These are phyloP conservation scores for Procambarus clarkii DNA, from an alignment of 1,140 invertebrate species.

Conservation along the genomic window DNA sequence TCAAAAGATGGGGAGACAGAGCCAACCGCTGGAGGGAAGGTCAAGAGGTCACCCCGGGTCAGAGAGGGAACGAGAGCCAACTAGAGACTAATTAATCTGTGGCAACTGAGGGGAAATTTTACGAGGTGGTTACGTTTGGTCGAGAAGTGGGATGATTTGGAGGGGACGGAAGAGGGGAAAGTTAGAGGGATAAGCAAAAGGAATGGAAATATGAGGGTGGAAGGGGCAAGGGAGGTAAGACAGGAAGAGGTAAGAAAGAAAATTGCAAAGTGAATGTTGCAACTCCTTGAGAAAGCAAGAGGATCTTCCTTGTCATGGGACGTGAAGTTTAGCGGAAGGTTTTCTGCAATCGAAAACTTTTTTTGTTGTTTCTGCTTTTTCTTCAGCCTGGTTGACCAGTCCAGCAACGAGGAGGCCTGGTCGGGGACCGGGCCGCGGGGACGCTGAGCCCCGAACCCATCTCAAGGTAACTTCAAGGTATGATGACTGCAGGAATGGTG, in stretches of 20 bases:
- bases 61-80: slow-evolving; percentile 22
- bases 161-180: neutral
- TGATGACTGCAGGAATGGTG: too few species aligned
- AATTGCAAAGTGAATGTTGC: neutral
- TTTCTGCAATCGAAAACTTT: too few species aligned
- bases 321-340: too few species aligned
- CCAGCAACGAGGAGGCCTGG: too few species aligned
- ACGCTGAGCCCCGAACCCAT: too few species aligned
- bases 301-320: too few species aligned
- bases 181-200: neutral
- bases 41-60: neutral
- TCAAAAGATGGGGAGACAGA: too few species aligned
- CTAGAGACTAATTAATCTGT: slow-evolving; percentile 27
- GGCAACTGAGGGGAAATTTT: slow-evolving; percentile 32
- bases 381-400: too few species aligned
- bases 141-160: neutral
- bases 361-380: too few species aligned
- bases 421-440: too few species aligned
- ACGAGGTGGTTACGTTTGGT: neutral
- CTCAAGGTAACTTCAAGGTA: too few species aligned
- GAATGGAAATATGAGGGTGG: neutral
- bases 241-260: neutral
- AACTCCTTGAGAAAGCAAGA: neutral
- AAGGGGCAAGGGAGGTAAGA: neutral
- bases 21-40: neutral